These are phyloP conservation scores for Gracilinanus agilis DNA, from an alignment of 2,113 vertebrate genomes.

Conservation along the genomic window DNA sequence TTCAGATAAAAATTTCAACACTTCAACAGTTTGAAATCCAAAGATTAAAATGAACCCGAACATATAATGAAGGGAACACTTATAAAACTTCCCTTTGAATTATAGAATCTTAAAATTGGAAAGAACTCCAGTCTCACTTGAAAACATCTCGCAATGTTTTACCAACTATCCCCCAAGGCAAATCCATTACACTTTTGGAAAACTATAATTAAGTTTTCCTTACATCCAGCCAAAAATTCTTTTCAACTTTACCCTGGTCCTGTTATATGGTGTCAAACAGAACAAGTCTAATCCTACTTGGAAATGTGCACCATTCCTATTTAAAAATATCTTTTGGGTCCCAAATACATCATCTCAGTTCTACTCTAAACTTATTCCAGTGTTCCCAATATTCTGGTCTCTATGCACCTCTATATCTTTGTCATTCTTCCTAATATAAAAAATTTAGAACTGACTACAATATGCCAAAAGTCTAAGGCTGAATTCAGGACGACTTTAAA, in stretches of 20 bases:
- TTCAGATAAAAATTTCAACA: neutral
- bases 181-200: neutral
- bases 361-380: neutral
- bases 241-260: neutral
- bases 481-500: neutral
- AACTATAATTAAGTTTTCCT: neutral
- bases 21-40: neutral
- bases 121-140: neutral
- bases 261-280: neutral
- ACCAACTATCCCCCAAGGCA: neutral
- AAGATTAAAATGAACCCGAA: neutral
- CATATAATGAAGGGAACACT: neutral
- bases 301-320: neutral
- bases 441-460: neutral
- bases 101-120: neutral
- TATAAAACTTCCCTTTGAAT: neutral
- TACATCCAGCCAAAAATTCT: neutral
- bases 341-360: neutral
- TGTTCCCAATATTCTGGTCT: neutral
- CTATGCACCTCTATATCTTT: neutral
- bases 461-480: neutral
- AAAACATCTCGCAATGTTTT: neutral
- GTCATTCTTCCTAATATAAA: neutral
- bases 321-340: neutral
- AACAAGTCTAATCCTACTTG: neutral